Conservation (phyloP, 2,113 vertebrate species). For the Urocynchramus pylzowi region DNA sequence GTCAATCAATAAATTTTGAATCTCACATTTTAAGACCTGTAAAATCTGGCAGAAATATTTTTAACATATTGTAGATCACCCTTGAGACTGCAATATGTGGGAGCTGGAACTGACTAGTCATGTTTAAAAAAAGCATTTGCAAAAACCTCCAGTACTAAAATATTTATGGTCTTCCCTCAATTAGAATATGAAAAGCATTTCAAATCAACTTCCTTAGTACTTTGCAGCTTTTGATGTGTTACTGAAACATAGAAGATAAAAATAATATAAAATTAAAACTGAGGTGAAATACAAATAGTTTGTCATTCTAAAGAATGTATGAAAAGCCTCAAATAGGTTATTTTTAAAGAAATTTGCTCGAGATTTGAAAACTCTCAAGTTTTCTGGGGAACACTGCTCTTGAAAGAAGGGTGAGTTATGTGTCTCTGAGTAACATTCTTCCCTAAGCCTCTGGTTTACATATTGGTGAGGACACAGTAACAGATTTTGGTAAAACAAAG, state of each 20-base stretch:
- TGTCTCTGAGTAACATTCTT: background rate
- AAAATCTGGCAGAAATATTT: background rate
- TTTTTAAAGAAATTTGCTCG: background rate
- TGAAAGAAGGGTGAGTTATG: background rate
- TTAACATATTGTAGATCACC: background rate
- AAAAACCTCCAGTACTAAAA: slow-evolving; percentile 42
- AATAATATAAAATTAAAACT: background rate
- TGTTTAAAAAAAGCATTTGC: background rate
- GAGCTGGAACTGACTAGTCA: background rate
- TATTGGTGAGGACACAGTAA: background rate
- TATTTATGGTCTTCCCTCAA: slow-evolving; percentile 37
- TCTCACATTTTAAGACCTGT: background rate
- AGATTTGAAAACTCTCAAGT: background rate
- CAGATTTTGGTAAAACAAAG: background rate
- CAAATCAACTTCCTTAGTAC: background rate
- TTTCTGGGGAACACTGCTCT: background rate
- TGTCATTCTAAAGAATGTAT: background rate
- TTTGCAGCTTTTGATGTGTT: background rate
- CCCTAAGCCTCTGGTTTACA: background rate
- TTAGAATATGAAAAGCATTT: slow-evolving; percentile 5
- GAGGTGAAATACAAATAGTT: background rate
- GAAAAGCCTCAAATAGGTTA: background rate
- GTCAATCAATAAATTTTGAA: background rate
- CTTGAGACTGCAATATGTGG: slow-evolving; percentile 15
- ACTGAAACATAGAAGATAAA: background rate